Base-by-base conservation (phyloP, 1,140 invertebrate genomes). In the Drosophila navojoa region DNA sequence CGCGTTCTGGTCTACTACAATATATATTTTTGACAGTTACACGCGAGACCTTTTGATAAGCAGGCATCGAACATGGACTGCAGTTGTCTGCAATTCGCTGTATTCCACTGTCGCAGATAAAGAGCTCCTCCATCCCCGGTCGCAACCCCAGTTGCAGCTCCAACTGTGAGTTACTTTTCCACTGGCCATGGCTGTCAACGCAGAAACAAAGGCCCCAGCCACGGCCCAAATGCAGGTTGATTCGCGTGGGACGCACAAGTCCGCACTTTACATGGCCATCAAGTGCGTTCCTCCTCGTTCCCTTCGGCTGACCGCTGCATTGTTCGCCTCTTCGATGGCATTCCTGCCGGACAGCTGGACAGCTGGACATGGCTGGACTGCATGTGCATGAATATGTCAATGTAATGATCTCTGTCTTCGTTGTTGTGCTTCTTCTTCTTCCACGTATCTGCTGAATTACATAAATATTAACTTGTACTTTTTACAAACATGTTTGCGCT, bases 391-490 rank as follows among this genome's bases (percentile, higher is more conserved):
- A 87, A 87, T 87, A 87, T 87, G 78, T 87, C 81, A 86, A 86
- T 87, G 81, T 86, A 86, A 86, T 86, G 81, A 87, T 87, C 82
- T 87, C 35, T 62, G 35, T 52, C 32, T 52, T 58, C 53, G 50
- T 29, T 64, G 57, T 63, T 61, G 58, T 77, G 53, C 64, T 66
- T 66, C 35, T 4, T 32, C 42, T 44, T 44, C 42, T 44, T 44
- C 42, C 15, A 15, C 60, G 78, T 66, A 76, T 87, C 78, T 70
- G 61, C 81, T 71, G 81, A 72, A 87, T 86, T 86, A 86, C 82
- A 86, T 86, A 86, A 86, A 86, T 86, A 86, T 86, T 86, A 86
- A 86, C 81, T 86, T 86, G 81, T 86, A 86, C 82, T 86, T 86
- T 86, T 86, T 87, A 86, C 82, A 86, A 86, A 86, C 81, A 86